Evolutionary conservation across 1,140 invertebrate genomes (phyloP).

Genomic region (Pachypsylla venusta): DNA sequence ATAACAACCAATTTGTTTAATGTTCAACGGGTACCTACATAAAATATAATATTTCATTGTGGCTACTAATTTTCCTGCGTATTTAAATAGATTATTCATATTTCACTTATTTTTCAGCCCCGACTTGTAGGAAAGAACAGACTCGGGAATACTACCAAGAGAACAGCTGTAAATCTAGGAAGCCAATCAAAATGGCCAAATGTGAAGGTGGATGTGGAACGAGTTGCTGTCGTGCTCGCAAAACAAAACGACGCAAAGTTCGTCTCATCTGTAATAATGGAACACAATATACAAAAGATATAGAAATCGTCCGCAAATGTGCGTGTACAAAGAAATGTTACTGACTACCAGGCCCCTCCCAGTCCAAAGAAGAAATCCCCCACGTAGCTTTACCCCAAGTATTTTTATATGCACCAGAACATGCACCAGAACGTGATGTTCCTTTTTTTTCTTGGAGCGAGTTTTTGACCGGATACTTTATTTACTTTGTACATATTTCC

Average conservation of each 20-base stretch:
- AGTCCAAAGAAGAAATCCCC: conserved; percentile 13
- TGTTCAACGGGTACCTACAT: no score
- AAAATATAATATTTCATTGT: neutral
- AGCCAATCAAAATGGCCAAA: conserved; percentile 75
- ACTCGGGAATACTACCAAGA: conserved; percentile 79
- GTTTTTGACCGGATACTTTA: conserved; percentile 16
- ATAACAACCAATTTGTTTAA: neutral
- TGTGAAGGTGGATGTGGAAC: conserved; percentile 55
- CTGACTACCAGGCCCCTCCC: conserved; percentile 33
- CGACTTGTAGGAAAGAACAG: conserved; percentile 75
- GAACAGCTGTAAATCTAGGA: conserved; percentile 71
- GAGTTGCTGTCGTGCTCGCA: conserved; percentile 73
- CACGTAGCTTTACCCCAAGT: conserved; percentile 19
- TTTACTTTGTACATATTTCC: conserved; percentile 27
- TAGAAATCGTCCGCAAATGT: conserved; percentile 91
- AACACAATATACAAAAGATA: conserved; percentile 82
- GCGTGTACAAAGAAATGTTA: conserved; percentile 72
- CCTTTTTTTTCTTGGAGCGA: conserved; percentile 9
- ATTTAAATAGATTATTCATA: neutral
- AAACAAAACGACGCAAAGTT: conserved; percentile 83
- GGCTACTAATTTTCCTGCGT: neutral
- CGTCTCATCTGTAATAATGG: conserved; percentile 85
- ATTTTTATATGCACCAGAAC: conserved; percentile 7
- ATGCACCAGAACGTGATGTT: conserved; percentile 5
- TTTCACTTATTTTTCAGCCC: conserved; percentile 32